Evolutionary conservation across 2,888 invertebrate species (phyloP), one percentile per base, ranked within the genome.

Genomic region (Eristalis intricaria): DNA sequence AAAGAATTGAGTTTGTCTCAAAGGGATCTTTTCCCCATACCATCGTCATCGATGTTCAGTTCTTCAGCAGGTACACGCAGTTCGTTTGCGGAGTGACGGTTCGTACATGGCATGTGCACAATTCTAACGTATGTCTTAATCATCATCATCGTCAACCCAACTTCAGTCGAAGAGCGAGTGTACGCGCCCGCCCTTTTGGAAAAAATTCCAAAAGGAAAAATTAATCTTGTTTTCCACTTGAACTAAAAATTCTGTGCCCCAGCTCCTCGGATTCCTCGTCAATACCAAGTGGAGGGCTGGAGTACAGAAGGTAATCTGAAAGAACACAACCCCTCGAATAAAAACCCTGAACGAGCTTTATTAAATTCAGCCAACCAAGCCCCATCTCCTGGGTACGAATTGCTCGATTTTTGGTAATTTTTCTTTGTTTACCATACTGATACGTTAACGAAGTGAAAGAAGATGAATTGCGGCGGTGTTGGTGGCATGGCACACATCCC

Each of bases 361-460:
- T 87, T 87, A 87, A 87, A 87, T 87, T 71, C 84, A 79, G 63
- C 29, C 60, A 50, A 50, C 26, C 35, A 23, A 50, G 19, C 69
- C 76, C 70, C 73, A 69, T 61, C 83, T 68, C 23, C 15, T 19
- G 81, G 64, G 58, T 80, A 83, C 68, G 84, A 87, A 80, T 84
- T 87, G 87, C 87, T 87, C 84, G 87, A 84, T 87, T 87, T 87
- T 87, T 87, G 84, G 87, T 84, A 87, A 87, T 84, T 87, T 87
- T 87, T 87, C 87, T 87, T 87, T 87, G 84, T 87, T 87, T 87
- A 84, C 84, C 80, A 83, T 87, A 84, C 84, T 87, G 84, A 84
- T 87, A 87, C 79, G 87, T 87, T 87, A 87, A 87, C 87, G 84
- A 87, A 87, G 87, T 84, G 84, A 79, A 87, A 80, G 84, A 84